A percentile compares a stretch with the other conserved stretches of the same genome.
Conservation (phyloP, 92 coral and sea anemone genomes). For the Desmophyllum pertusum region DNA sequence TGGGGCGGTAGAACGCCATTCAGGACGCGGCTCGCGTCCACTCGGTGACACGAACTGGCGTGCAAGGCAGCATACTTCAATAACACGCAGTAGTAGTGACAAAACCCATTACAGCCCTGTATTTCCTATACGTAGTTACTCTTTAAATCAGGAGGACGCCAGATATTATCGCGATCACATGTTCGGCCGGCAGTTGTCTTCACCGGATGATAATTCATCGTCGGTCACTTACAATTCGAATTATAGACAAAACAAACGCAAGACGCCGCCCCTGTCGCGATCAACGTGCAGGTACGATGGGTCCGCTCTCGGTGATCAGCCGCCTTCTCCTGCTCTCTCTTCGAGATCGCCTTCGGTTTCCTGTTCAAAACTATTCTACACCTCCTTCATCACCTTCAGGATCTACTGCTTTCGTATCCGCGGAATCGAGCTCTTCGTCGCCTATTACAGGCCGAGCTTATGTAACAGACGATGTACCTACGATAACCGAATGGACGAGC, state of each 20-base stretch:
- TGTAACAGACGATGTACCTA: constrained; percentile 66
- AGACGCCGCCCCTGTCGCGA: constrained; percentile 58
- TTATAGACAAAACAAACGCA: constrained; percentile 45
- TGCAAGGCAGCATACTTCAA: constrained; percentile 22
- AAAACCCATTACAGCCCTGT: constrained; percentile 33
- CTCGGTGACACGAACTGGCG: constrained; percentile 47
- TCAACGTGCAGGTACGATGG: constrained; percentile 60
- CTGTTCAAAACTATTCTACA: constrained; percentile 71
- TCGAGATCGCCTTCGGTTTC: constrained; percentile 71
- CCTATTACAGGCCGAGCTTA: constrained; percentile 73
- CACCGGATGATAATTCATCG: constrained; percentile 53
- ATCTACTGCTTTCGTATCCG: constrained; percentile 74
- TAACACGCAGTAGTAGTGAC: constrained; percentile 42
- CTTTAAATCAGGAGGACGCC: constrained; percentile 56
- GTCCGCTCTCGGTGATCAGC: constrained; percentile 51
- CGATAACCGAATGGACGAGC: constrained; percentile 64
- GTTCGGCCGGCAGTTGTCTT: constrained; percentile 54
- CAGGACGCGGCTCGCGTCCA: constrained; percentile 63
- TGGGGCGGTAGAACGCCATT: constrained; percentile 58
- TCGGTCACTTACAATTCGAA: constrained; percentile 32
- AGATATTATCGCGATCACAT: constrained; percentile 46
- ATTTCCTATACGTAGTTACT: constrained; percentile 65
- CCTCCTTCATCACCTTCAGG: constrained; percentile 81
- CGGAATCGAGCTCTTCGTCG: constrained; percentile 77
- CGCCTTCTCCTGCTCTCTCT: constrained; percentile 81